Conservation (phyloP, 2,888 invertebrate species). For the Nomada lathburiana region DNA sequence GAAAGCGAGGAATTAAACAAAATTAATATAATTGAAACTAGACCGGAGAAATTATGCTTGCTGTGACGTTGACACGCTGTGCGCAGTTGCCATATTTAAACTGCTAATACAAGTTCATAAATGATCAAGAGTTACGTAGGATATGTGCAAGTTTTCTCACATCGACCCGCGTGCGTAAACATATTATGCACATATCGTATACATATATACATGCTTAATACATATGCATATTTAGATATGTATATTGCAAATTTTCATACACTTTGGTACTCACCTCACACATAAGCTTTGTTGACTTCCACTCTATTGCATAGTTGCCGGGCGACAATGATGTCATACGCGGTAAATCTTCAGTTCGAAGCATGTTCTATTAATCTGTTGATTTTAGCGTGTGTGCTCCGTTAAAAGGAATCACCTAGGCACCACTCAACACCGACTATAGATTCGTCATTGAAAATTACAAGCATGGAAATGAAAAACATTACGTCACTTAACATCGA, state of each 20-base stretch:
- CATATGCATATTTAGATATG: background rate
- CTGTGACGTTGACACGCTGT: slow-evolving; percentile 50
- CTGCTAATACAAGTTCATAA: background rate
- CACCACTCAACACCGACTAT: slow-evolving; percentile 9
- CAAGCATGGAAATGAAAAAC: slow-evolving; percentile 23
- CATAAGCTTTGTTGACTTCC: slow-evolving; percentile 64
- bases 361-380: slow-evolving; percentile 26
- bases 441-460: slow-evolving; percentile 15
- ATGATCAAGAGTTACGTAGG: slow-evolving; percentile 12
- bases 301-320: slow-evolving; percentile 32
- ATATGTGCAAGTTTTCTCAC: background rate
- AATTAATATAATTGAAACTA: slow-evolving; percentile 23
- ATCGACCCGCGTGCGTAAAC: background rate
- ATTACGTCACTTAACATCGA: slow-evolving; percentile 43
- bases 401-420: slow-evolving; percentile 16
- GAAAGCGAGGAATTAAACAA: background rate
- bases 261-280: slow-evolving; percentile 66
- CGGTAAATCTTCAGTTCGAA: slow-evolving; percentile 85
- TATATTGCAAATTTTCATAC: slow-evolving; percentile 13
- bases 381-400: background rate
- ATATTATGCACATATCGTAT: background rate
- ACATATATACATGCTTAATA: background rate
- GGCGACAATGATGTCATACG: slow-evolving; percentile 86
- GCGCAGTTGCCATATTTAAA: slow-evolving; percentile 67
- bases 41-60: slow-evolving; percentile 62